Evolutionary conservation across 2,113 vertebrate genomes (phyloP).

Genomic region (Callipepla californica): DNA sequence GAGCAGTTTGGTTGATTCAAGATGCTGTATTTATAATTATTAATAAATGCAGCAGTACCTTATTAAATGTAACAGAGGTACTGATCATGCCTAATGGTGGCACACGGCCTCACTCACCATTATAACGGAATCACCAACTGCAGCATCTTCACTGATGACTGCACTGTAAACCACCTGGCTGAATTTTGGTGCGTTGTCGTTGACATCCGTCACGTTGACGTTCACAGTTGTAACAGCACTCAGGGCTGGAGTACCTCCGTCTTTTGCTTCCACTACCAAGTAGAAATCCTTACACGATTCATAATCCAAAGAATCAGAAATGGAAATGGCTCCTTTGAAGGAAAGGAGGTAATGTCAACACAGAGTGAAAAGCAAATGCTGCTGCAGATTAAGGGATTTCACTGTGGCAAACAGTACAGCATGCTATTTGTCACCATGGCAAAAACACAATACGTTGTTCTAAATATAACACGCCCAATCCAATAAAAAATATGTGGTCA

Average conservation of each 20-base stretch:
- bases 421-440: constrained; percentile 5
- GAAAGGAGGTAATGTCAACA: constrained; percentile 44
- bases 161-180: constrained; percentile 88
- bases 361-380: not conserved
- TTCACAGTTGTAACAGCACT: constrained; percentile 91
- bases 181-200: constrained; percentile 92
- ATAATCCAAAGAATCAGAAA: constrained; percentile 89
- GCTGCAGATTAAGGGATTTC: not conserved
- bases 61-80: not conserved
- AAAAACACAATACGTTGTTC: not conserved
- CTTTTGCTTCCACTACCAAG: constrained; percentile 93
- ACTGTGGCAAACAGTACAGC: not conserved
- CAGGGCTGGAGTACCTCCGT: constrained; percentile 91
- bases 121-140: constrained; percentile 86
- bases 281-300: constrained; percentile 93
- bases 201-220: constrained; percentile 94
- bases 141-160: constrained; percentile 90
- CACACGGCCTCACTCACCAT: constrained; percentile 75
- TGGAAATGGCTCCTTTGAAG: constrained; percentile 86
- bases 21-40: not conserved
- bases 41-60: not conserved
- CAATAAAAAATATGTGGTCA: constrained; percentile 34
- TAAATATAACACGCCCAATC: not conserved
- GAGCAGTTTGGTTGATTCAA: not conserved
- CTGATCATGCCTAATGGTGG: rapidly evolving